These are phyloP conservation scores for Contarinia nasturtii DNA, from an alignment of 1,140 invertebrate genomes.

Conservation along the genomic window DNA sequence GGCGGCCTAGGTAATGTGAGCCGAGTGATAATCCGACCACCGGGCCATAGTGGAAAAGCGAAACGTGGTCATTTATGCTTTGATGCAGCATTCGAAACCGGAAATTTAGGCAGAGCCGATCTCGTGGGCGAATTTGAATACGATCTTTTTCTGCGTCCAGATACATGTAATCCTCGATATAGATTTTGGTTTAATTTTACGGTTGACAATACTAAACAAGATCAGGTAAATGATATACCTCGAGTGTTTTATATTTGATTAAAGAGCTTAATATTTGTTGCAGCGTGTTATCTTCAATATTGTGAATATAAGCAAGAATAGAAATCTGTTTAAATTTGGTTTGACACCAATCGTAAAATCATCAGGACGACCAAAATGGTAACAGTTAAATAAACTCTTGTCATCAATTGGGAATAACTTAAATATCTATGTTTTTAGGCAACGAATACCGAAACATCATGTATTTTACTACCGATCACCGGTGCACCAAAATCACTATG, in stretches of 20 bases:
- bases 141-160: constrained; percentile 88
- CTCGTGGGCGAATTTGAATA: constrained; percentile 88
- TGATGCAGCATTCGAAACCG: constrained; percentile 93
- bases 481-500: constrained; percentile 77
- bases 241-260: too few relatives aligned
- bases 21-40: constrained; percentile 76
- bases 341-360: constrained; percentile 90
- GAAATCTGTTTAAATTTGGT: constrained; percentile 71
- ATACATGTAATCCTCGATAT: constrained; percentile 84
- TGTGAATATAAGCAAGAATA: constrained; percentile 86
- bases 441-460: constrained; percentile 59
- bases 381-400: too few relatives aligned
- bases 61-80: constrained; percentile 82
- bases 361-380: constrained; percentile 80
- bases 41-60: constrained; percentile 76
- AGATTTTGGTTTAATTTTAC: constrained; percentile 97
- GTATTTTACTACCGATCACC: constrained; percentile 88
- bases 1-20: constrained; percentile 88
- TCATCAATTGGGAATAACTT: constrained; percentile 18
- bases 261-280: constrained; percentile 21
- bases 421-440: constrained; percentile 34
- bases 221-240: constrained; percentile 44
- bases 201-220: constrained; percentile 84
- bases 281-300: constrained; percentile 93
- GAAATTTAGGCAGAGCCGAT: constrained; percentile 89